Conservation (phyloP, 1,140 invertebrate genomes). For the Forficula auricularia region DNA sequence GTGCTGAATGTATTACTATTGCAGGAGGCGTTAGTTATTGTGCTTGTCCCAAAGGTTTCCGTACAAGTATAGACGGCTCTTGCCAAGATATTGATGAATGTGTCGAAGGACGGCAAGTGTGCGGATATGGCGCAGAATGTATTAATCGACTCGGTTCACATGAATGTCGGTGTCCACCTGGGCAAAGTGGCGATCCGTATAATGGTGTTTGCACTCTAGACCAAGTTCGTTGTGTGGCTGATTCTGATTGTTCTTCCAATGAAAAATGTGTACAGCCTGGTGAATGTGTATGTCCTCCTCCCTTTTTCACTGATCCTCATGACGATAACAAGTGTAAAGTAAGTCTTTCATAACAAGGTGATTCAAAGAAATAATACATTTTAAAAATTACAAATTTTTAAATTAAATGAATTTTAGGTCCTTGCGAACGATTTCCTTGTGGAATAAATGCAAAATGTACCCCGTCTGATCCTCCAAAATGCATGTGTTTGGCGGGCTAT, state of each 20-base stretch:
- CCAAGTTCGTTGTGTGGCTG: constrained; percentile 59
- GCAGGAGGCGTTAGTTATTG: constrained; percentile 79
- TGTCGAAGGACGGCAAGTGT: constrained; percentile 49
- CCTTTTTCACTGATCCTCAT: constrained; percentile 61
- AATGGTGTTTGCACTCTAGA: constrained; percentile 53
- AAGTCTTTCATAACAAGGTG: constrained; percentile 13
- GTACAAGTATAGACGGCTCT: constrained; percentile 49
- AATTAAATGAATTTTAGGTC: constrained; percentile 39
- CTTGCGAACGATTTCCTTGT: constrained; percentile 75
- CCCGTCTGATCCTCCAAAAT: constrained; percentile 70
- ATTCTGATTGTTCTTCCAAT: constrained; percentile 66
- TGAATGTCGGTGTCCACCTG: constrained; percentile 62
- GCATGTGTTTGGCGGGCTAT: constrained; percentile 68
- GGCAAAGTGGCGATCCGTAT: constrained; percentile 42
- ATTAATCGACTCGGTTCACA: constrained; percentile 60
- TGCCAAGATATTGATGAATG: constrained; percentile 76
- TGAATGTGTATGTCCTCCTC: constrained; percentile 72
- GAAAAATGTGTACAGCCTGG: constrained; percentile 81
- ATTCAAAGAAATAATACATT: not conserved
- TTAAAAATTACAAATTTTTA: no score
- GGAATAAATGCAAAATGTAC: constrained; percentile 85
- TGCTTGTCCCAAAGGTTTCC: constrained; percentile 66
- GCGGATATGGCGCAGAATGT: constrained; percentile 72
- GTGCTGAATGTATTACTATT: constrained; percentile 73
- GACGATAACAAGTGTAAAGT: constrained; percentile 71